Percentiles rank a stretch among this genome's conserved stretches.
Evolutionary conservation across 2,888 invertebrate genomes (phyloP).

Genomic region (Acanthococcus lagerstroemiae): DNA sequence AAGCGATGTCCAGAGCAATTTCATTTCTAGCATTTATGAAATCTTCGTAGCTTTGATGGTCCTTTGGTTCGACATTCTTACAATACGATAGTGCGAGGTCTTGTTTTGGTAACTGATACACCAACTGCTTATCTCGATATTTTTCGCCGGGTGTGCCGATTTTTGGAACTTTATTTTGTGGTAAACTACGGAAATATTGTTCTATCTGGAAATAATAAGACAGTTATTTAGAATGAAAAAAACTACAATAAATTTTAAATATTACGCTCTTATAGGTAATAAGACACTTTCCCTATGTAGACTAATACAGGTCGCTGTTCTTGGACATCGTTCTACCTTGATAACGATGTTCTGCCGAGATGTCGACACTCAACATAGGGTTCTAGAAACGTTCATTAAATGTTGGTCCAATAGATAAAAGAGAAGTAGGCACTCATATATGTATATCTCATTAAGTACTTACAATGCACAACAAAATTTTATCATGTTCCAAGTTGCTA

Average conservation of each 20-base stretch:
- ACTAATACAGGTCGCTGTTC: no score
- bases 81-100: conserved; percentile 85
- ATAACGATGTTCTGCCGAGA: neutral
- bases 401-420: no score
- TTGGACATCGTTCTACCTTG: no score
- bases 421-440: no score
- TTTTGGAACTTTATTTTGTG: conserved; percentile 63
- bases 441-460: no score
- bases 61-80: conserved; percentile 67
- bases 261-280: no score
- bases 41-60: conserved; percentile 77
- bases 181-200: conserved; percentile 82
- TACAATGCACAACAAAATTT: no score
- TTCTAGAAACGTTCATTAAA: no score
- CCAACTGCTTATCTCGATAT: conserved; percentile 68
- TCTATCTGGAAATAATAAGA: conserved; percentile 56
- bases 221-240: neutral
- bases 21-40: conserved; percentile 91
- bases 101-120: conserved; percentile 85
- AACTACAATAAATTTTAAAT: neutral
- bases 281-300: no score
- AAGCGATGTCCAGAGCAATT: conserved; percentile 88
- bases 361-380: neutral
- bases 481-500: no score
- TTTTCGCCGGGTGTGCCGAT: conserved; percentile 69